Base-by-base conservation (phyloP, 1,140 invertebrate genomes). In the Battus philenor region DNA sequence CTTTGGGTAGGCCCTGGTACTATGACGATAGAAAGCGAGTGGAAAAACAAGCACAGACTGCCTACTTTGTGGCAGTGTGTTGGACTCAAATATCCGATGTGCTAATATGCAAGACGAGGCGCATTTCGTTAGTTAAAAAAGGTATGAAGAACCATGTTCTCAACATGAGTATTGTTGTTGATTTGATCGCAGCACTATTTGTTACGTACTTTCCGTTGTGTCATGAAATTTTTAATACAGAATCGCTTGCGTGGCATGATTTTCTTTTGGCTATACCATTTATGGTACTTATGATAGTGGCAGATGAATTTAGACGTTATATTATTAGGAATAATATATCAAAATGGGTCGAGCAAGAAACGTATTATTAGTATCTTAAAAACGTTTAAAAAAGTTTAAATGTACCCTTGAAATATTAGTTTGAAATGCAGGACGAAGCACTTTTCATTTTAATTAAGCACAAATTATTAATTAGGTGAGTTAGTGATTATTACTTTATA, bases 41-140 rank as follows among this genome's bases (percentile, higher is more conserved):
- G 11, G 92, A 95, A 63, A 90, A 89, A 61, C 92, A 92, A 27
- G 94, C 93, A 39, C 93, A 95, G 69, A 93, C 93, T 4, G 91
- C 92, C 9, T 95, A 94, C 70, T 95, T 95, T 61, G 88, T 94
- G 2, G 88, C 92, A 3, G 90, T 95, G 52, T 93, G 95, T 10
- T 88, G 93, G 60, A 93, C 93, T 11, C 94, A 96, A 80, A 90
- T 93, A 82, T 90, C 93, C 9, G 93, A 95, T 82, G 87, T 93
- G 26, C 91, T 95, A 43, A 92, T 95, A 54, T 94, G 93, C 68
- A 95, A 95, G 70, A 95, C 93, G 0, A 86, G 94, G 47, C 85
- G 91, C 49, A 90, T 93, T 49, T 95, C 93, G 0, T 72, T 95
- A 9, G 73, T 94, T 17, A 89, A 92, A 47, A 93, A 95, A 59